These are phyloP conservation scores for Galerucella calmariensis DNA, from an alignment of 2,888 invertebrate species.

Conservation along the genomic window DNA sequence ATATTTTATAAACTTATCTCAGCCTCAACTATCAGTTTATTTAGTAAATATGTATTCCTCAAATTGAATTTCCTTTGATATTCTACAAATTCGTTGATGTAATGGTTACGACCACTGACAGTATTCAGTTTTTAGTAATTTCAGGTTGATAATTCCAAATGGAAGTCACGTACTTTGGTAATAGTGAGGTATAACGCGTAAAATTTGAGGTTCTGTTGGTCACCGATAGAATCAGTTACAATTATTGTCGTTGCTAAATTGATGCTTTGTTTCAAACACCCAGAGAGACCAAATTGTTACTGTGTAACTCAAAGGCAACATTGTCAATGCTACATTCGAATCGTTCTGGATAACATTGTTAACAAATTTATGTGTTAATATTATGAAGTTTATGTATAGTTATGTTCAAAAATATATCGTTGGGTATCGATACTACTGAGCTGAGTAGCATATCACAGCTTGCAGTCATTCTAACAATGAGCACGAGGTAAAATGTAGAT, in stretches of 20 bases:
- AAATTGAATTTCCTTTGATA: neutral
- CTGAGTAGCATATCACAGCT: too few species aligned
- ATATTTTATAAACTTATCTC: too few species aligned
- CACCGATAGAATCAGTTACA: neutral
- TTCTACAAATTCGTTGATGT: neutral
- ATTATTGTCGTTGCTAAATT: neutral
- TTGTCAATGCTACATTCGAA: neutral
- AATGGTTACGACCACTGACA: neutral
- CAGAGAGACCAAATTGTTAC: neutral
- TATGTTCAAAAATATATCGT: too few species aligned
- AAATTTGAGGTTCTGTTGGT: constrained; percentile 20
- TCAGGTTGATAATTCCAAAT: constrained; percentile 16
- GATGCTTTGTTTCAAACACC: neutral
- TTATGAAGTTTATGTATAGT: too few species aligned
- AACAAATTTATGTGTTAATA: too few species aligned
- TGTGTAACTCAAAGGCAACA: neutral
- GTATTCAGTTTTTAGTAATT: neutral
- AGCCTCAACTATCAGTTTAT: too few species aligned
- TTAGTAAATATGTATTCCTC: too few species aligned
- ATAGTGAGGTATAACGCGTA: constrained; percentile 22
- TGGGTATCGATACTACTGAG: too few species aligned
- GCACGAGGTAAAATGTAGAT: too few species aligned
- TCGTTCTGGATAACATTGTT: neutral
- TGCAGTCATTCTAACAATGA: too few species aligned
- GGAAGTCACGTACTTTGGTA: constrained; percentile 26